These are phyloP conservation scores for Aplysina aerophoba DNA, from an alignment of 37 sponge, comb jelly and placozoan genomes.

Conservation along the genomic window DNA sequence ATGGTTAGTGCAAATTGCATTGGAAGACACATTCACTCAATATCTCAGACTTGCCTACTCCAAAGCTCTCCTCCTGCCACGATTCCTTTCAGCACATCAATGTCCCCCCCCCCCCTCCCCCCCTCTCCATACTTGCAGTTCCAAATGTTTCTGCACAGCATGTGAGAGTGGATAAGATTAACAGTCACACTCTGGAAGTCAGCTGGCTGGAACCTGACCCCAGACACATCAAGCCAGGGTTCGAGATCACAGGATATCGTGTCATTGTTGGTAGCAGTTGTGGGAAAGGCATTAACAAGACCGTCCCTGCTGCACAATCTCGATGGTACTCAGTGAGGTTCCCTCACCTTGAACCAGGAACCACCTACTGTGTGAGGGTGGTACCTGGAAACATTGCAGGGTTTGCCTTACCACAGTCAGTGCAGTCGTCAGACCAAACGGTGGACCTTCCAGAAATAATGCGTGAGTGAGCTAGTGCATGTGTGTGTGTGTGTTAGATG, in stretches of 20 bases:
- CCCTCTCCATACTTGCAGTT: not conserved
- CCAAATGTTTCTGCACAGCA: not conserved
- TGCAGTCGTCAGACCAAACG: too few relatives aligned
- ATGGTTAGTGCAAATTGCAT: too few relatives aligned
- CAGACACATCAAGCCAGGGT: not conserved
- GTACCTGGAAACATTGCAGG: not conserved
- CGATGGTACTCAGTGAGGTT: not conserved
- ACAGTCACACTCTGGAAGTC: not conserved
- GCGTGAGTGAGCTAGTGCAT: too few relatives aligned
- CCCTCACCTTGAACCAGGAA: not conserved
- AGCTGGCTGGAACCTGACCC: not conserved
- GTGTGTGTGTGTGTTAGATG: too few relatives aligned
- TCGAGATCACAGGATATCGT: not conserved
- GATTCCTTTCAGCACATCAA: too few relatives aligned
- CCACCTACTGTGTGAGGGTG: conserved; percentile 9
- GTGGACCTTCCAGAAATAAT: too few relatives aligned
- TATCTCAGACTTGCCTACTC: not conserved
- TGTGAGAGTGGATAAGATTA: not conserved
- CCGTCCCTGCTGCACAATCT: too few relatives aligned
- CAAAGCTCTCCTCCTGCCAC: not conserved
- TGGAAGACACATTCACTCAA: too few relatives aligned
- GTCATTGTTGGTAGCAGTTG: not conserved
- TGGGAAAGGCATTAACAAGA: too few relatives aligned
- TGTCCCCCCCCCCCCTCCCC: not conserved
- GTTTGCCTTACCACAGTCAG: not conserved